Base-by-base conservation (phyloP, 92 coral and sea anemone genomes). In the Muricea muricata region DNA sequence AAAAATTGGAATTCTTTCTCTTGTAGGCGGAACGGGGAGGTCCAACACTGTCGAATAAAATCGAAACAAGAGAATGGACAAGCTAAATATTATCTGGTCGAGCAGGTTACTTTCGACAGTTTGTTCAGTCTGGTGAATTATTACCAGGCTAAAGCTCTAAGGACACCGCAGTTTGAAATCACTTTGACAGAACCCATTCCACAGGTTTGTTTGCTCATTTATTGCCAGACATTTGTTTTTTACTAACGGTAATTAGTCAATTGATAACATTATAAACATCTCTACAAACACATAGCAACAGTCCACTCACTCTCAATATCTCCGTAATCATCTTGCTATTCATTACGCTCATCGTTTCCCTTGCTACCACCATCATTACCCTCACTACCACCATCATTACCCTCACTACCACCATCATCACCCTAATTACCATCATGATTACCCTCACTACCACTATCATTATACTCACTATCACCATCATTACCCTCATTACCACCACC, bases 51-150 rank as follows among this genome's bases (percentile, higher is more conserved):
- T 54, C 91, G 99, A 24, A 93, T 96, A 26, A 86, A 93, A 66
- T 96, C 99, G 82, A 96, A 96, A 75, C 99, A 96, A 63, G 99
- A 96, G 88, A 92, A 89, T 90, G 99, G 99, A 35, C 99, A 96
- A 86, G 94, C 98, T 18, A 96, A 96, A 88, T 96, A 90, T 71
- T 96, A 92, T 74, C 93, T 96, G 52, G 99, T 96, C n/a, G 99
- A 96, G 55, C 99, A 96, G 85, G 97, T 93, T 73, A 89, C 99
- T 3, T 96, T 96, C 85, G 99, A 96, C 83, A 96, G 99, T 75
- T 79, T 96, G 73, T 96, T 92, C 93, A 96, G 95, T 76, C 88
- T 96, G 41, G 92, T 96, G 20, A 93, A 92, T 81, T 93, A 93
- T 69, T 96, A 96, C 73, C 95, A 93, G 80, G 37, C 83, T 69